Percentiles rank a stretch among this genome's conserved stretches.
Conservation (phyloP, 2,888 invertebrate genomes). For the Tachina fera region DNA sequence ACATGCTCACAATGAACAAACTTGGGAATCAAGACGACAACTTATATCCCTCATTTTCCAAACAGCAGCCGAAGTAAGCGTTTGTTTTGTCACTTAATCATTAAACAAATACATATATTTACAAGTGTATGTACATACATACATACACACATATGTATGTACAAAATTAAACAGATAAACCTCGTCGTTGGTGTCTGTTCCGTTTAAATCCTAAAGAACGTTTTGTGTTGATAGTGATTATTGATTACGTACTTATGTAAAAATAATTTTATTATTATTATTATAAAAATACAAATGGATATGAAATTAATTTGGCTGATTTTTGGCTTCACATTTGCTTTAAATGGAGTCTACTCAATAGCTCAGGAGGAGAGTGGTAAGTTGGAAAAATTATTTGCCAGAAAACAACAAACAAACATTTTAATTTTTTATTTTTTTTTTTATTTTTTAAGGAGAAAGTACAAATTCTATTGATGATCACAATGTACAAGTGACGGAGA, state of each 20-base stretch:
- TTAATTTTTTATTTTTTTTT: neutral
- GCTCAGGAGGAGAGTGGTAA: slow-evolving; percentile 59
- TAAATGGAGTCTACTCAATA: neutral
- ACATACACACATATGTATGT: neutral
- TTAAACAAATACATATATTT: slow-evolving; percentile 40
- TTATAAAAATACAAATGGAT: slow-evolving; percentile 18
- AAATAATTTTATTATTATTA: neutral
- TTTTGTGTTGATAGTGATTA: slow-evolving; percentile 45
- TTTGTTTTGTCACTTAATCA: slow-evolving; percentile 50
- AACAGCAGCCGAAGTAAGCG: slow-evolving; percentile 47
- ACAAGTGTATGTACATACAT: neutral
- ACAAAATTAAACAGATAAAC: slow-evolving; percentile 40
- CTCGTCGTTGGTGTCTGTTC: slow-evolving; percentile 14
- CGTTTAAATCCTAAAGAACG: slow-evolving; percentile 51
- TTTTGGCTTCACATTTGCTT: slow-evolving; percentile 12
- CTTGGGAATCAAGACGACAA: slow-evolving; percentile 24
- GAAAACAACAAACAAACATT: slow-evolving; percentile 13
- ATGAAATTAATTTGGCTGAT: slow-evolving; percentile 23
- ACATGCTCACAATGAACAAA: slow-evolving; percentile 63
- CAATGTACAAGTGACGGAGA: slow-evolving; percentile 84
- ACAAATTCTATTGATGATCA: slow-evolving; percentile 76
- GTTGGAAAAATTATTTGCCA: slow-evolving; percentile 32
- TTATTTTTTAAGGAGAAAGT: slow-evolving; percentile 50
- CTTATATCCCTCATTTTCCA: slow-evolving; percentile 53
- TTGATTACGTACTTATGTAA: slow-evolving; percentile 10